Evolutionary conservation across 1,140 invertebrate species (phyloP), one percentile per base, ranked within the genome.

Genomic region (Lepidotrigona ventralis): DNA sequence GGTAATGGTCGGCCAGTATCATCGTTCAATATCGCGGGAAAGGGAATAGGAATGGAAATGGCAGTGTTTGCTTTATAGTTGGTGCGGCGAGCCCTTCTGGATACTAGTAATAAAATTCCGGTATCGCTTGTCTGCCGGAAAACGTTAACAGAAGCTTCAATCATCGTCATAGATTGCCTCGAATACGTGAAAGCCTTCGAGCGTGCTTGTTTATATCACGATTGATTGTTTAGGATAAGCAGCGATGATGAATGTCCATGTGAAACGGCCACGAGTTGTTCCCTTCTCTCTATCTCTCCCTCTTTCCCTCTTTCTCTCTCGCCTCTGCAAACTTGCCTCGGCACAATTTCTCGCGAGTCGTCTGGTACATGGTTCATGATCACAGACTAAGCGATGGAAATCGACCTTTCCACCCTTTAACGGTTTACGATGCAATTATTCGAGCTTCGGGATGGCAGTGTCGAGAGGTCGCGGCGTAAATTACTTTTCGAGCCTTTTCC

Each of bases 351-450:
- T 66, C 63, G 29, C 11, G 21, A 72, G 51, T 60, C 26, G 39
- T 46, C 33, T 1, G n/a, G 19, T 76, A 26, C 54, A n/a, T n/a
- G n/a, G 23, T 74, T 39, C 58, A 33, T 33, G 46, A 60, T 33
- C 64, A 46, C 2, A 1, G 39, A 46, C 51, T 6, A 80, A 51
- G 53, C 60, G 15, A 72, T 64, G 26, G 60, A 53, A 46, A 23
- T 54, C 53, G 87, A 89, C 85, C 87, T 89, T 60, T 81, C 84
- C 64, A 89, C 85, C 87, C 79, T 15, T 86, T 86, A 89, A 89
- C 88, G 85, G 88, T 89, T 46, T 89, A 89, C 77, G 87, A 86
- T 63, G 88, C 87, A 88, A 89, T 89, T 89, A 88, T 86, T 88
- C 78, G 85, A 69, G 79, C 85, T 73, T 80, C 64, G 75, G 64